Base-by-base conservation (phyloP, 2,113 vertebrate species). In the Willisornis vidua region DNA sequence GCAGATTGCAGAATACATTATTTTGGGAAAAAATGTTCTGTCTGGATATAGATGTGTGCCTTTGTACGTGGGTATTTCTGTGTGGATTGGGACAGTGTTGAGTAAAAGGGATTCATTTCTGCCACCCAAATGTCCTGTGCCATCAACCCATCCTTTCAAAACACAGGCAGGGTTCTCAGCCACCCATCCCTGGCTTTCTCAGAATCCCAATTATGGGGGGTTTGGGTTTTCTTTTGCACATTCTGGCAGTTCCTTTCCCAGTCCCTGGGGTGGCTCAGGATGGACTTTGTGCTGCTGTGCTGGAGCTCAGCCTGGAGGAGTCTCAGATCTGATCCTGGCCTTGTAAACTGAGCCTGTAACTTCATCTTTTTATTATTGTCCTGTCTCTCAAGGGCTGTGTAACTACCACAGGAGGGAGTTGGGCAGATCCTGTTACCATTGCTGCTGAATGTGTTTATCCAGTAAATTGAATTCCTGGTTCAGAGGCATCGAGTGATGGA, bases 321-420 rank as follows among this genome's bases (percentile, higher is more conserved):
- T 37, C 45, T 88, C 29, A 12, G 0, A 90, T 83, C 81, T 70
- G 85, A 73, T 68, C 51, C 54, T 74, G 75, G 35, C n/a, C 43
- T 33, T 88, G 79, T 35, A 90, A 81, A 41, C 43, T 2, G 28
- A 43, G 81, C 35, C 37, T 84, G 41, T 94, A 86, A 85, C 85
- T 92, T 96, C 29, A 89, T 68, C 87, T 73, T 26, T 51, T 72
- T 70, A 23, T 61, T 89, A 12, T 72, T 54, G 73, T 66, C 4
- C 33, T 14, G 62, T 94, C 52, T 85, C 84, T 72, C 48, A 33
- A 19, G 74, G 73, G 54, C 62, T 76, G 29, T 49, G 70, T 49
- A 26, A 14, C 52, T 68, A 1, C 59, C 49, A 6, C 25, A 2
- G 2, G 37, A 29, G 46, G 74, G 54, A 51, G 59, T 3, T 1